These are phyloP conservation scores for Eulithis testata DNA, from an alignment of 2,888 invertebrate species.

Conservation along the genomic window DNA sequence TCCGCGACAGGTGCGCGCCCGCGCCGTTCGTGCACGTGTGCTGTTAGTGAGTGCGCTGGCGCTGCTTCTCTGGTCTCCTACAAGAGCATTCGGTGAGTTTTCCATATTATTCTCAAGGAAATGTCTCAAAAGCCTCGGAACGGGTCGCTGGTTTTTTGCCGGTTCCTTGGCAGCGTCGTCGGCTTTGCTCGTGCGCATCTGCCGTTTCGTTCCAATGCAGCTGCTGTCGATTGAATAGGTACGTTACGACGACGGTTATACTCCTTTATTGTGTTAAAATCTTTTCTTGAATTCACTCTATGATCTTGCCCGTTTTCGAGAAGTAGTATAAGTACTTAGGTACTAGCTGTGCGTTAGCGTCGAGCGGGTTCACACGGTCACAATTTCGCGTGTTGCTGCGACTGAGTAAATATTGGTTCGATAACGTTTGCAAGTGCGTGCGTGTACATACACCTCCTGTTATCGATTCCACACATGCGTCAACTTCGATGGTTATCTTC, in stretches of 20 bases:
- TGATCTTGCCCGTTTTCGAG: constrained; percentile 46
- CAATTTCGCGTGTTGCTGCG: constrained; percentile 72
- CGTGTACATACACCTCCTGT: constrained; percentile 67
- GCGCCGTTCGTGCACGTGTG: constrained; percentile 82
- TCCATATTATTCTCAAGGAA: constrained; percentile 52
- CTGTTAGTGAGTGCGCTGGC: constrained; percentile 81
- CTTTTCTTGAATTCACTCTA: constrained; percentile 63
- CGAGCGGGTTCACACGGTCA: constrained; percentile 67
- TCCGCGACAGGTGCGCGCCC: constrained; percentile 82
- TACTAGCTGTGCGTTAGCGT: constrained; percentile 9
- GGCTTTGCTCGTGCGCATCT: constrained; percentile 73
- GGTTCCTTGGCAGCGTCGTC: constrained; percentile 63
- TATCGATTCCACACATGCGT: constrained; percentile 83
- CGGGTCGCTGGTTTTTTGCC: constrained; percentile 61
- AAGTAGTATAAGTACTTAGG: constrained; percentile 8
- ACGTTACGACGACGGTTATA: constrained; percentile 60
- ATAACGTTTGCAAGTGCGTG: constrained; percentile 76
- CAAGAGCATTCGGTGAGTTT: constrained; percentile 65
- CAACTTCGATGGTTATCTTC: constrained; percentile 81
- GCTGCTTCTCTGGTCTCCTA: constrained; percentile 59
- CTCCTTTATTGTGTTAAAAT: constrained; percentile 56
- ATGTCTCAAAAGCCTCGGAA: constrained; percentile 53
- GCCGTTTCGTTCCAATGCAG: constrained; percentile 76
- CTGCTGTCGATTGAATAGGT: constrained; percentile 74
- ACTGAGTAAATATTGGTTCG: constrained; percentile 77